phyloP scores from a whole-genome alignment of 1,140 invertebrate genomes.

The Zaprionus nigranus region DNA sequence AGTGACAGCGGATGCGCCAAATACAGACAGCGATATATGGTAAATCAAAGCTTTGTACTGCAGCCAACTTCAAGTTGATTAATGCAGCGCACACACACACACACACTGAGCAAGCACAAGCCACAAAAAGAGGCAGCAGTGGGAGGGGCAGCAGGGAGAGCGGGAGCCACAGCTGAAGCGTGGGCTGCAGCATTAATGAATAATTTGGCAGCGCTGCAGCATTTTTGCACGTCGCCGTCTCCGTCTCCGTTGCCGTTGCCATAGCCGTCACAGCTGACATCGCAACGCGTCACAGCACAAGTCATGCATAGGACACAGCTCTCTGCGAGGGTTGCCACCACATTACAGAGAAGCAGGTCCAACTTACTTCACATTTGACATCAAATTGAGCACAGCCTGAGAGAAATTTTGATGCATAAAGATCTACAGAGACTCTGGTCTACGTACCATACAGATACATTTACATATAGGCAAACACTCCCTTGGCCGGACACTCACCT shows the following conservation, averaged over 20 bases:
- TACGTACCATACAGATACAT: no score
- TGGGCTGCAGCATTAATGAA: conserved; percentile 54
- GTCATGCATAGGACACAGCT: not conserved
- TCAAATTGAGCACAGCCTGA: no score
- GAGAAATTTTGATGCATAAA: no score
- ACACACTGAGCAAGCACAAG: not conserved
- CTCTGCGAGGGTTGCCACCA: not conserved
- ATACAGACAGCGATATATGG: conserved; percentile 37
- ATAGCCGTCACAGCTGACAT: conserved; percentile 15
- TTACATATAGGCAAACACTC: no score
- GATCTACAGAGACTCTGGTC: no score
- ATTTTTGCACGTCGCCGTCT: conserved; percentile 66
- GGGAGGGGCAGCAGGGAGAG: not conserved
- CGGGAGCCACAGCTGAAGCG: not conserved
- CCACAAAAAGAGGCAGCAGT: conserved; percentile 12
- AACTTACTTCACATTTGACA: no score
- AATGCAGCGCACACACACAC: conserved; percentile 45
- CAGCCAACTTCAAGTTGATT: conserved; percentile 56
- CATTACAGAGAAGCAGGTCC: not conserved
- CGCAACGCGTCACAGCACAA: conserved; percentile 11
- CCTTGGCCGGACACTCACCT: no score
- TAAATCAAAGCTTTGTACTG: conserved; percentile 28
- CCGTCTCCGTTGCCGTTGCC: not conserved
- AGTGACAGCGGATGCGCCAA: conserved; percentile 43
- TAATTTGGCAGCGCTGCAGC: conserved; percentile 71